These are phyloP conservation scores for Strigops habroptila DNA, from an alignment of 2,113 vertebrate genomes.

Conservation along the genomic window DNA sequence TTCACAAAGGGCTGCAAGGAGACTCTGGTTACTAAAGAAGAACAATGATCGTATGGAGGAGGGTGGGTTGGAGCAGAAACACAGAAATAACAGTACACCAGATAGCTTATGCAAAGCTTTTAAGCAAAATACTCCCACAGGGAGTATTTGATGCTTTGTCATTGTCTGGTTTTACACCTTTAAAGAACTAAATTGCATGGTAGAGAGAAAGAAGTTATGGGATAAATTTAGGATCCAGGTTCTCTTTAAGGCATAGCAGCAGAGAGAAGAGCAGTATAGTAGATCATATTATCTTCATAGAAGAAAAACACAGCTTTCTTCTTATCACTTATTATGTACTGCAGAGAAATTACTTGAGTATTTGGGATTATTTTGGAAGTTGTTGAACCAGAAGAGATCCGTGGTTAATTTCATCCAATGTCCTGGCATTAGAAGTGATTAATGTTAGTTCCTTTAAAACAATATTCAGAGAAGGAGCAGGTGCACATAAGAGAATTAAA, in stretches of 20 bases:
- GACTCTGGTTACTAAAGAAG: constrained; percentile 34
- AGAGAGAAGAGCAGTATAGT: background rate
- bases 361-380: background rate
- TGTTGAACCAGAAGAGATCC: background rate
- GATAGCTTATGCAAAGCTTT: background rate
- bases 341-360: background rate
- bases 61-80: background rate
- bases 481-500: background rate
- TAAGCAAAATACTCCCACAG: background rate
- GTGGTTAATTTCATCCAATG: background rate
- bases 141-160: background rate
- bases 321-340: background rate
- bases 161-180: background rate
- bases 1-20: constrained; percentile 5
- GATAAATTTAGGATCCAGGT: background rate
- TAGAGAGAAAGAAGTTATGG: background rate
- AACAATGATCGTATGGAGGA: background rate
- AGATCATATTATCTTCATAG: background rate
- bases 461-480: background rate
- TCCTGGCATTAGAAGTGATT: background rate
- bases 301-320: background rate
- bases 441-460: background rate
- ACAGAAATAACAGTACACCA: background rate
- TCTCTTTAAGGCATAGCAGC: background rate
- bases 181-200: background rate